These are phyloP conservation scores for Daphoenositta chrysoptera DNA, from an alignment of 2,113 vertebrate species.

Conservation along the genomic window DNA sequence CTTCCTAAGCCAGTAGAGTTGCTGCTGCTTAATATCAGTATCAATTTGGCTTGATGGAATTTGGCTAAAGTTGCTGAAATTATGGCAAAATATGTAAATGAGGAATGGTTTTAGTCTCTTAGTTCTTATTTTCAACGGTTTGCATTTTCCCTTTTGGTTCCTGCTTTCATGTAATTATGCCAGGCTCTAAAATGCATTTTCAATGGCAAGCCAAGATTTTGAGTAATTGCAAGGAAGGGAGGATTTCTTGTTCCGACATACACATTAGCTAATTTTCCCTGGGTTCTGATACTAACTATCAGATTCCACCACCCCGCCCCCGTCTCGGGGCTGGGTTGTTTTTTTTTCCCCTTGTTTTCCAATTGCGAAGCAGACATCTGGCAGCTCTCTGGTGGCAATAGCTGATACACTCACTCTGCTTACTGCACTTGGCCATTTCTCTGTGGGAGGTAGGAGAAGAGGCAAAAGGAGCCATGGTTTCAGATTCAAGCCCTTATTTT, in stretches of 20 bases:
- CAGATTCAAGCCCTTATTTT: slow-evolving; percentile 13
- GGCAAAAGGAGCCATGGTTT: not conserved
- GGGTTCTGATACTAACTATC: slow-evolving; percentile 48
- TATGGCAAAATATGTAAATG: slow-evolving; percentile 4
- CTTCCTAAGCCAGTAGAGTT: not conserved
- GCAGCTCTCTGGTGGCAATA: slow-evolving; percentile 37
- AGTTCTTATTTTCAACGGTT: not conserved
- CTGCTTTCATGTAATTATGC: not conserved
- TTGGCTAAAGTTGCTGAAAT: slow-evolving; percentile 17
- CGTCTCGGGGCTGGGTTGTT: not conserved
- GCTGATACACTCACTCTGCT: not conserved
- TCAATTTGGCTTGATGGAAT: not conserved
- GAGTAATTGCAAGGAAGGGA: slow-evolving; percentile 35
- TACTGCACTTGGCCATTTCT: not conserved
- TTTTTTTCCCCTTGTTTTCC: not conserved
- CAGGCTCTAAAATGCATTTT: slow-evolving; percentile 11
- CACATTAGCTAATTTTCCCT: slow-evolving; percentile 51
- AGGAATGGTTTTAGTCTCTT: not conserved
- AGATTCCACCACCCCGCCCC: not conserved
- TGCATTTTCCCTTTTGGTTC: slow-evolving; percentile 36
- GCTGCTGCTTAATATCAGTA: not conserved
- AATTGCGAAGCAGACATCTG: slow-evolving; percentile 43
- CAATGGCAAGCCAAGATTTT: slow-evolving; percentile 44
- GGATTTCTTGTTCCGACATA: slow-evolving; percentile 48
- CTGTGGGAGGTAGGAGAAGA: slow-evolving; percentile 20